Percentiles rank a stretch among this genome's conserved stretches.
Evolutionary conservation across 2,797 vertebrate species (phyloP).

Genomic region (Sebastes vulpes): DNA sequence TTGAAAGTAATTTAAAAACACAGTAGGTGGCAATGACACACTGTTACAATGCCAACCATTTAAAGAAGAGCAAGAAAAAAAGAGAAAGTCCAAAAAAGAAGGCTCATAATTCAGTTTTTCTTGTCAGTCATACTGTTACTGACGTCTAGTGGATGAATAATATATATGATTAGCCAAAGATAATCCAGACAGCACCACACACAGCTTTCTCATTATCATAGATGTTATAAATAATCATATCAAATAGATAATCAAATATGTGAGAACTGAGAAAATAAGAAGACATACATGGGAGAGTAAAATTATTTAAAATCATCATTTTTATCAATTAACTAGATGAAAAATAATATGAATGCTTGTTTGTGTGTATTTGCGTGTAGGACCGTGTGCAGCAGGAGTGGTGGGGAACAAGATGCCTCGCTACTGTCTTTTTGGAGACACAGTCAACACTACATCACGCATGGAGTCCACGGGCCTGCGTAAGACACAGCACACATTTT

Average conservation of each 20-base stretch:
- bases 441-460: conserved; percentile 94
- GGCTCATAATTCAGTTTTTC: not conserved
- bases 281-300: not conserved
- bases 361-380: conserved; percentile 75
- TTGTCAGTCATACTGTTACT: not conserved
- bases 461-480: conserved; percentile 98
- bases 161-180: not conserved
- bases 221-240: not conserved
- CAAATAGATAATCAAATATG: not conserved
- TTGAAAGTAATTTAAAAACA: not conserved
- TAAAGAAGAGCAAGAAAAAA: not conserved
- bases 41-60: not conserved
- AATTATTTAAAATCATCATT: not conserved
- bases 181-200: not conserved
- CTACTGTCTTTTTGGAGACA: conserved; percentile 96
- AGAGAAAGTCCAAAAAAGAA: not conserved
- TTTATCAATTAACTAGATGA: not conserved
- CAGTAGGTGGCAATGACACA: not conserved
- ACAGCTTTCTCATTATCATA: not conserved
- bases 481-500: conserved; percentile 79
- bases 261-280: not conserved
- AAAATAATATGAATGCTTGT: not conserved
- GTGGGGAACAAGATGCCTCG: conserved; percentile 98
- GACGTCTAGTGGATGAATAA: not conserved
- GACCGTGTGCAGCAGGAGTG: conserved; percentile 95